Evolutionary conservation across 2,888 invertebrate species (phyloP), one percentile per base, ranked within the genome.

Genomic region (Fabriciana adippe): DNA sequence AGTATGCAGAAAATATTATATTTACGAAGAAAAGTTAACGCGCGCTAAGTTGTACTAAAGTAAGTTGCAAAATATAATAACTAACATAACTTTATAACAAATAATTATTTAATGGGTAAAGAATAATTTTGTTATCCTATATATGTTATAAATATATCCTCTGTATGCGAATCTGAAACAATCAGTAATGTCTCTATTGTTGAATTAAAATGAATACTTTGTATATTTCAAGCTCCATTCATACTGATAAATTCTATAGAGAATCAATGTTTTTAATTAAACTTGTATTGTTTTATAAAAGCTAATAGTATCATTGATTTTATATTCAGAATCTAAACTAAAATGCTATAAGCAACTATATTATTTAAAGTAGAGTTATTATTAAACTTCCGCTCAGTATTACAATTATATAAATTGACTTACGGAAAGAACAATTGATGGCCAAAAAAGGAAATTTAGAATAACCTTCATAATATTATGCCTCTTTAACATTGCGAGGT

Each of bases 131-230:
- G 11, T 41, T 11, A 35, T 35, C 8, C 8, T 35, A 35, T 35
- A 35, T 26, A 41, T 41, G 11, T 11, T 8, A 41, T 41, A 11
- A 11, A 35, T 8, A 6, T 35, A 41, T 41, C 2, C 11, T 11
- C 64, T 57, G 57, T 64, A 26, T 11, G 16, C 31, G 18, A 4
- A 61, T 48, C 26, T 50, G n/a, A 55, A 62, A 61, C 31, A 55
- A 47, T 60, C 41, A 55, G 8, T n/a, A 66, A 50, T 18, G 8
- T 66, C 14, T 15, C 31, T 54, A 66, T 55, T 66, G 54, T 60
- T 60, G 5, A 15, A 55, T 47, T 66, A 47, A 60, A 57, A 57
- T 57, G 47, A 57, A 26, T 48, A 41, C 8, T 41, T 41, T 41
- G 35, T 41, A 59, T 59, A n/a, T 59, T 59, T 59, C 57, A 59